A percentile compares a stretch with the other conserved stretches of the same genome.
Evolutionary conservation across 2,113 vertebrate genomes (phyloP).

Genomic region (Aepyceros melampus): DNA sequence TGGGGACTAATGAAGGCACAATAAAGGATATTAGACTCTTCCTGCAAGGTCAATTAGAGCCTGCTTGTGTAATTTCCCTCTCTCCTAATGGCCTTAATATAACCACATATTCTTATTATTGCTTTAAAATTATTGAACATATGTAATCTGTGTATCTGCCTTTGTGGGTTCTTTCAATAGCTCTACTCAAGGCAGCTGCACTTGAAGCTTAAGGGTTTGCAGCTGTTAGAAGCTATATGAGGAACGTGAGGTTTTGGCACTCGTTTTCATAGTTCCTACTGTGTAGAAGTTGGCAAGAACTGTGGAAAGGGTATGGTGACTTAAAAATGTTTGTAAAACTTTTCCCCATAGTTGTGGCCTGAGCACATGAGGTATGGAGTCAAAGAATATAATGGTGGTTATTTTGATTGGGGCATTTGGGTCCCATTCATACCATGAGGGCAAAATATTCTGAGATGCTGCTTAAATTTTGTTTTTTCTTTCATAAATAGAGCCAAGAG

Average conservation of each 20-base stretch:
- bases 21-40: background rate
- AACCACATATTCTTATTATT: conserved; percentile 65
- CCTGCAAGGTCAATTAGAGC: conserved; percentile 30
- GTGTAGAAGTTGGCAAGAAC: conserved; percentile 77
- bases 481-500: conserved; percentile 35
- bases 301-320: conserved; percentile 73
- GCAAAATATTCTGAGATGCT: conserved; percentile 49
- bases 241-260: conserved; percentile 75
- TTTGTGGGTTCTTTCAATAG: conserved; percentile 72
- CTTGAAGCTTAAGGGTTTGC: conserved; percentile 76
- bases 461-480: conserved; percentile 49
- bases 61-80: conserved; percentile 27
- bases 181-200: conserved; percentile 71
- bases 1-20: conserved; percentile 11
- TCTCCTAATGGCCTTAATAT: conserved; percentile 60
- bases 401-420: conserved; percentile 61
- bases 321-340: conserved; percentile 73
- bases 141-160: conserved; percentile 61
- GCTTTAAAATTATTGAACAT: conserved; percentile 67
- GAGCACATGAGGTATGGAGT: conserved; percentile 44
- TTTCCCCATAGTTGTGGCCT: conserved; percentile 73
- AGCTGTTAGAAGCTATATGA: conserved; percentile 78
- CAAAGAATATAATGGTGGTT: conserved; percentile 34
- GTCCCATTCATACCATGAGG: background rate
- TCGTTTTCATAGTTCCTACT: conserved; percentile 76